Base-by-base conservation (phyloP, 2,888 invertebrate species). In the Parascotia fuliginaria region DNA sequence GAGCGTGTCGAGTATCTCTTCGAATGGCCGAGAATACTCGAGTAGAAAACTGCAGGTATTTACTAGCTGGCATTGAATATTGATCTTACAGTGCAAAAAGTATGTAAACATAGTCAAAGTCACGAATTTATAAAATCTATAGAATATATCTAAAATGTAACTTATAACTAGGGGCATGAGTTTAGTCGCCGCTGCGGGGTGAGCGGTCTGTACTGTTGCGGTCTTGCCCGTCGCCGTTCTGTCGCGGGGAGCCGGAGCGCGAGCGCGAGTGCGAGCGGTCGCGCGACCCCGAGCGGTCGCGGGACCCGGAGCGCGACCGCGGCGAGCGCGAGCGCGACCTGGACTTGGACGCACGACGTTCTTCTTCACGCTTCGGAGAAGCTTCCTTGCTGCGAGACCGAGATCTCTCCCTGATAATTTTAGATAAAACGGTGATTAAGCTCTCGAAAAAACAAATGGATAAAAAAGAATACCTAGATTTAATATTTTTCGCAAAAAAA, bases 351-450 rank as follows among this genome's bases (percentile, higher is more conserved):
- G 73, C 79, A 47, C 85, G 87, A 34, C 87, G 85, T 48, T 83
- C 84, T 49, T 87, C 90, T 3, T 87, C 89, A 31, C 85, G 87
- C 62, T 89, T 89, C 12, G 89, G 88, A 1, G 90, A 88, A 12
- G 74, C 81, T 54, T 93, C 94, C 81, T 95, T 95, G 81, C 95
- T 95, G 67, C 91, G 92, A 24, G 95, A 95, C 38, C 94, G 94
- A 47, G 96, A 96, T 22, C 95, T 93, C 73, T 95, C 95, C 85
- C 95, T 95, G 80, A 50, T 42, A 44, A 66, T 46, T 9, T 42
- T 24, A 14, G 1, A 44, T n/a, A n/a, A n/a, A n/a, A n/a, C n/a
- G n/a, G n/a, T n/a, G n/a, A n/a, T n/a, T n/a, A n/a, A n/a, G n/a
- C n/a, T n/a, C n/a, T n/a, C n/a, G n/a, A n/a, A 19, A 19, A 19